Base-by-base conservation (phyloP, 2,888 invertebrate genomes). In the Allygus modestus region DNA sequence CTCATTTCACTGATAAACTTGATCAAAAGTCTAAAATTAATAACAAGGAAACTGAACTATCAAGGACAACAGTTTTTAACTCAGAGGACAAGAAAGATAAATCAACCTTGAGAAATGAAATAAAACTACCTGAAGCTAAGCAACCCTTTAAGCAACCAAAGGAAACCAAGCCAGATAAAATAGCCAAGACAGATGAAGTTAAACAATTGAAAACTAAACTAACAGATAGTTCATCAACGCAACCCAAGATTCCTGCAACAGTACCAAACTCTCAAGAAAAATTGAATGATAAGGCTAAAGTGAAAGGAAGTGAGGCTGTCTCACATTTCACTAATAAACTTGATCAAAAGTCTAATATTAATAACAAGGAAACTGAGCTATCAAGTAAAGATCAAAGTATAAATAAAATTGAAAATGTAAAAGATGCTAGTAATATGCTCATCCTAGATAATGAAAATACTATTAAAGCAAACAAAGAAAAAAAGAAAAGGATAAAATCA, bases 401-500 rank as follows among this genome's bases (percentile, higher is more conserved):
- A 41, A 11, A 73, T 73, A 41, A 73, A 37, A 41, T 9, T 41
- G 37, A 23, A 33, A 33, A 69, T 20, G 58, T 12, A 58, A 26
- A 20, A n/a, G n/a, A n/a, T n/a, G n/a, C n/a, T 58, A 58, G 26
- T 23, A 58, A 58, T 9, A 23, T 58, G 58, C 15, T n/a, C n/a
- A n/a, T n/a, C 51, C 17, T 28, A 65, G 65, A 65, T 65, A 31
- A 65, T 28, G 33, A 43, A 73, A 58, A 69, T 20, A 54, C 26
- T 2, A 26, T 23, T 0, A 46, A 73, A 58, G 87, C 88, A 85
- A 86, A 82, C 82, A 15, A 88, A 85, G 84, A 88, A 83, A 75
- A 75, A 17, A 75, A 83, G 23, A 75, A 83, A 37, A 58, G 75
- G 26, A 37, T 54, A 4, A 75, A 83, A 51, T 73, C 73, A 4